phyloP scores from a whole-genome alignment of 2,113 vertebrate species.

The Megaptera novaeangliae region DNA sequence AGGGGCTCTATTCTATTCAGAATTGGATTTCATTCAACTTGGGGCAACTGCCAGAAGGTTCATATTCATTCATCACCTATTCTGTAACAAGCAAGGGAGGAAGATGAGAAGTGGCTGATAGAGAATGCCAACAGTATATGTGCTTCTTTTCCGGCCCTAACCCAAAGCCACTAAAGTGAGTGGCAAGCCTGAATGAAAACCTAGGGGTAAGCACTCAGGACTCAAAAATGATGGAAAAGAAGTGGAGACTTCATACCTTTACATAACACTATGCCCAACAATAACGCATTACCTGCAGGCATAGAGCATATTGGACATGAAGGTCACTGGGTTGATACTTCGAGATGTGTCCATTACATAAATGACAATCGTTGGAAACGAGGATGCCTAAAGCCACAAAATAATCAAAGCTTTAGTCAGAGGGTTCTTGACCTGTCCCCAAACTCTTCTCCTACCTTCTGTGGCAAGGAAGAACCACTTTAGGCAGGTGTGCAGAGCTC shows the following conservation, averaged over 20 bases:
- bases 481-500: background rate
- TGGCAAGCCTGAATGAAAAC: background rate
- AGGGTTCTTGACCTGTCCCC: background rate
- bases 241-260: background rate
- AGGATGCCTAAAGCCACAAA: conserved; percentile 87
- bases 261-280: background rate
- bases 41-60: background rate
- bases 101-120: background rate
- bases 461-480: background rate
- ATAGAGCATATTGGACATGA: conserved; percentile 99
- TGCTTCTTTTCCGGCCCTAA: background rate
- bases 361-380: conserved; percentile 93
- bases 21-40: background rate
- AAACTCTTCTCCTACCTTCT: background rate
- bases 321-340: conserved; percentile 95
- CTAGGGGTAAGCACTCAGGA: background rate
- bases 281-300: conserved; percentile 91
- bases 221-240: background rate
- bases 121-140: background rate
- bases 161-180: background rate
- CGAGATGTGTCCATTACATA: conserved; percentile 99
- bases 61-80: background rate
- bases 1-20: background rate
- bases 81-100: background rate
- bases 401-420: background rate